A percentile compares a stretch with the other conserved stretches of the same genome.
Conservation (phyloP, 2,888 invertebrate genomes). For the Nymphalis polychloros region DNA sequence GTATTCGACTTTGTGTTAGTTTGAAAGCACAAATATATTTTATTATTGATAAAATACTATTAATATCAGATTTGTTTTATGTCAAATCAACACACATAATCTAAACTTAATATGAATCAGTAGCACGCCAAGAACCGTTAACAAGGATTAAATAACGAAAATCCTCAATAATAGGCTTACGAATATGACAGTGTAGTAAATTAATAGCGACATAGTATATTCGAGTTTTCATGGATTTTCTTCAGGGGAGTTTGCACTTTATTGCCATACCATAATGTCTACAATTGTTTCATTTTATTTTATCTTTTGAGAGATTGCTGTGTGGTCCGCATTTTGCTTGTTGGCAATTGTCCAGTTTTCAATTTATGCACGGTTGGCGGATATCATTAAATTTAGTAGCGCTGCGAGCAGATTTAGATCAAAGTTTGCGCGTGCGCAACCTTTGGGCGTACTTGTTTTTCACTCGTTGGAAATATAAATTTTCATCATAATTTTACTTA, state of each 20-base stretch:
- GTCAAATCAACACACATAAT: background rate
- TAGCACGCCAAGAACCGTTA: slow-evolving; percentile 25
- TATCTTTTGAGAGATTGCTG: slow-evolving; percentile 7
- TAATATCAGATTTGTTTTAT: background rate
- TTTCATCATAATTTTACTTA: background rate
- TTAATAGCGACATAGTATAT: background rate
- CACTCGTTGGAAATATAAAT: slow-evolving; percentile 4
- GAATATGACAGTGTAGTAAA: background rate
- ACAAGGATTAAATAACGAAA: slow-evolving; percentile 16
- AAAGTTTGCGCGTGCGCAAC: slow-evolving; percentile 41
- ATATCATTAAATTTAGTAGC: slow-evolving; percentile 57
- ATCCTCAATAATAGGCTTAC: slow-evolving; percentile 2
- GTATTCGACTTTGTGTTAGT: no score
- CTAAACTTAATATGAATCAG: slow-evolving; percentile 12
- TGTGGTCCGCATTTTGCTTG: slow-evolving; percentile 25
- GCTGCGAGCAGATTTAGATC: slow-evolving; percentile 46
- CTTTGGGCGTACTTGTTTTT: slow-evolving; percentile 24
- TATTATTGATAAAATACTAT: no score
- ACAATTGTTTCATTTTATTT: slow-evolving; percentile 3
- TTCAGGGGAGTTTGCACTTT: background rate
- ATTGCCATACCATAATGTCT: background rate
- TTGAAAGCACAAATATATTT: no score
- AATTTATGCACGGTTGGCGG: slow-evolving; percentile 56
- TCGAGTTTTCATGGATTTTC: background rate
- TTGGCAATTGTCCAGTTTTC: slow-evolving; percentile 52